These are phyloP conservation scores for Dicrostonyx torquatus DNA, from an alignment of 2,797 vertebrate species.

Conservation along the genomic window DNA sequence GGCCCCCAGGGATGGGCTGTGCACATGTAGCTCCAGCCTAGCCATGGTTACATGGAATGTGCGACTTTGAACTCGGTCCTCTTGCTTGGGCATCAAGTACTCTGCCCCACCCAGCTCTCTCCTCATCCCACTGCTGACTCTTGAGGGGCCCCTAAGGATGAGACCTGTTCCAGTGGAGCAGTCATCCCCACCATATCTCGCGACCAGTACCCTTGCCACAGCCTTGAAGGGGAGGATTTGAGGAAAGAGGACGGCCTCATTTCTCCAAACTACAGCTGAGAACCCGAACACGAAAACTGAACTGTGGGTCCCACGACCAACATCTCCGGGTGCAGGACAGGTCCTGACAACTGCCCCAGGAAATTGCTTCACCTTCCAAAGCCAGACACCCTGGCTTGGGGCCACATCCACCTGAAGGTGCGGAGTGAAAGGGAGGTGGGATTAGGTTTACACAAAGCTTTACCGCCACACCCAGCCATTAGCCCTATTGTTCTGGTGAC, in stretches of 20 bases:
- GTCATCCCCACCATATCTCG: no score
- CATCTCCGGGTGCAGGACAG: background rate
- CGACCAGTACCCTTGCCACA: accelerated
- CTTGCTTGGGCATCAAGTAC: background rate
- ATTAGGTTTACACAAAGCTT: background rate
- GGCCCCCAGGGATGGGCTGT: background rate
- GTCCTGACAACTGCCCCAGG: background rate
- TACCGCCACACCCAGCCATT: accelerated
- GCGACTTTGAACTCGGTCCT: background rate
- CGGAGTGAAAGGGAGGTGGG: background rate
- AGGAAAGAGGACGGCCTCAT: background rate
- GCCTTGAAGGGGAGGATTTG: background rate
- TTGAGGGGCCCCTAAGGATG: background rate
- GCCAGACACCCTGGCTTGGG: background rate
- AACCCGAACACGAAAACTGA: background rate
- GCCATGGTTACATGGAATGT: background rate
- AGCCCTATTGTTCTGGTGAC: background rate
- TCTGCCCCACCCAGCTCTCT: background rate
- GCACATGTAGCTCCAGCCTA: background rate
- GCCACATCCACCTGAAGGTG: background rate
- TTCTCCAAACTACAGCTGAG: background rate
- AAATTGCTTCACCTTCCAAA: background rate
- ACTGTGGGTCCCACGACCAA: background rate
- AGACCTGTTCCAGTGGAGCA: background rate
- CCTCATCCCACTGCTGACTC: background rate